These are phyloP conservation scores for Pharmacophagus antenor DNA, from an alignment of 2,888 invertebrate genomes.

Conservation along the genomic window DNA sequence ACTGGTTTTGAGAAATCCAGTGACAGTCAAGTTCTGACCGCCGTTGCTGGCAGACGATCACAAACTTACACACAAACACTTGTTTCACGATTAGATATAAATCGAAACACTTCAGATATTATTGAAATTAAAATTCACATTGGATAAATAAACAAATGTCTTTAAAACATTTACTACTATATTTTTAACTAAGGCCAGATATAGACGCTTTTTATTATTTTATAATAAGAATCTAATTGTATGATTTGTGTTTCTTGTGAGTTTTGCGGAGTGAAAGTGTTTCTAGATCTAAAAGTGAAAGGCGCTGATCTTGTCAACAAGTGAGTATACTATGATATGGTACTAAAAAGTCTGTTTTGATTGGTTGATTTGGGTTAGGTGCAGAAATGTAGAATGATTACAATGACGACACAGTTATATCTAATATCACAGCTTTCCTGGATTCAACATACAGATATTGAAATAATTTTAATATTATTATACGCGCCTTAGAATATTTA, in stretches of 20 bases:
- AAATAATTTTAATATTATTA: too few relatives aligned
- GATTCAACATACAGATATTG: conserved; percentile 23
- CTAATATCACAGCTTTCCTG: conserved; percentile 33
- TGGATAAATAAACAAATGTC: background rate
- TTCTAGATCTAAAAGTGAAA: conserved; percentile 70
- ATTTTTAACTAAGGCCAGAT: background rate
- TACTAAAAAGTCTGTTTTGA: conserved; percentile 51
- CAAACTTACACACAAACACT: conserved; percentile 37
- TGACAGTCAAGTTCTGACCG: conserved; percentile 54
- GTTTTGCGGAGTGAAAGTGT: conserved; percentile 66
- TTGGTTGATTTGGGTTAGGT: conserved; percentile 46
- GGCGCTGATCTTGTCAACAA: conserved; percentile 45
- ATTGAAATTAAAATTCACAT: background rate
- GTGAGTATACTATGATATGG: conserved; percentile 47
- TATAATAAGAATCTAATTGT: conserved; percentile 27
- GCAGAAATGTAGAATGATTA: conserved; percentile 46
- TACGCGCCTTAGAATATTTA: too few relatives aligned
- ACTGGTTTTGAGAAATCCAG: conserved; percentile 65
- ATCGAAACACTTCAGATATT: conserved; percentile 27
- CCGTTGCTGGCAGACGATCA: conserved; percentile 44
- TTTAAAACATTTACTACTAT: background rate
- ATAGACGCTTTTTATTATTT: conserved; percentile 5
- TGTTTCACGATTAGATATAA: conserved; percentile 39
- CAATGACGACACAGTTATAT: conserved; percentile 45
- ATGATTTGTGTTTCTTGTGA: conserved; percentile 32